Evolutionary conservation across 2,888 invertebrate genomes (phyloP).

Genomic region (Hydrotaea cyrtoneurina): DNA sequence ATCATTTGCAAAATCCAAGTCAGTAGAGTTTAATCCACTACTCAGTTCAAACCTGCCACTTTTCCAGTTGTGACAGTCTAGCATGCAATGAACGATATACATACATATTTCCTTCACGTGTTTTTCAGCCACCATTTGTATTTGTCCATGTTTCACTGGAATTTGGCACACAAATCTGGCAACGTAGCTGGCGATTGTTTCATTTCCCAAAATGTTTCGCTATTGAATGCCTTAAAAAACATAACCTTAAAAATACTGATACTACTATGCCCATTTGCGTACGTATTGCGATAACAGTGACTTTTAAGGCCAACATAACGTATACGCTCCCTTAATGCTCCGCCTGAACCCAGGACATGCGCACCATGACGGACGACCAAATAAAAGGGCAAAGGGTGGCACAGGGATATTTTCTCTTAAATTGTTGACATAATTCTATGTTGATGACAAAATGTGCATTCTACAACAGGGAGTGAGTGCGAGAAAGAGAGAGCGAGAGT

Average conservation of each 20-base stretch:
- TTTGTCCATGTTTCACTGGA: too few relatives aligned
- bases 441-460: neutral
- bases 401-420: too few relatives aligned
- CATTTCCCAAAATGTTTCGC: neutral
- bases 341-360: neutral
- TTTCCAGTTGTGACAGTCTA: too few relatives aligned
- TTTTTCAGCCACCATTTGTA: too few relatives aligned
- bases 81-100: too few relatives aligned
- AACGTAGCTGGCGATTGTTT: neutral
- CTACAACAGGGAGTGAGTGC: neutral
- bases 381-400: too few relatives aligned
- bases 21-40: too few relatives aligned
- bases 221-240: neutral
- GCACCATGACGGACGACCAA: neutral
- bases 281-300: slow-evolving; percentile 1
- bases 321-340: neutral
- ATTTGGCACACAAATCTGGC: neutral
- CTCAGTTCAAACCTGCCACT: too few relatives aligned
- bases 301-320: slow-evolving; percentile 10
- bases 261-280: neutral
- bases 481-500: neutral
- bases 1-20: too few relatives aligned
- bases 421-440: neutral
- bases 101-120: too few relatives aligned
- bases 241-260: neutral